phyloP scores from a whole-genome alignment of 92 coral and sea anemone species.

The Blastomussa wellsi region DNA sequence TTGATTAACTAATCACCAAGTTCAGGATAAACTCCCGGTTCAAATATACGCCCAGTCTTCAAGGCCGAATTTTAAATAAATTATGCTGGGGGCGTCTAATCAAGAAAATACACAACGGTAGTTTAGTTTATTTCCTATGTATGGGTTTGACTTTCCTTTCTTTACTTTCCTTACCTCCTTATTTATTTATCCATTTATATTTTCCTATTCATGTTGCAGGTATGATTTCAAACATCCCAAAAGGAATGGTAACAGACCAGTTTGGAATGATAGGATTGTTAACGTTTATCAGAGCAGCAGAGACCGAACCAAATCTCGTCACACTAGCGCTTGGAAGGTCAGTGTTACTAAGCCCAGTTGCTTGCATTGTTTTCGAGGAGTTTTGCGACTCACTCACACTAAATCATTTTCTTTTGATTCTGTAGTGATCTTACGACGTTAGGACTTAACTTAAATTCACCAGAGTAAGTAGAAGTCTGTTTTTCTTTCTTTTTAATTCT shows the following conservation, averaged over 20 bases:
- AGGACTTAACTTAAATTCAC: conserved; percentile 96
- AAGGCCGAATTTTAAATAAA: too few relatives aligned
- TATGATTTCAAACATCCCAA: conserved; percentile 94
- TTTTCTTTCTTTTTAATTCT: not conserved
- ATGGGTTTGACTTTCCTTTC: not conserved
- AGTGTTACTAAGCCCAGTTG: not conserved
- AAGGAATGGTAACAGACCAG: conserved; percentile 99
- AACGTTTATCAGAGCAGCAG: conserved; percentile 98
- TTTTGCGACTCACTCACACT: not conserved
- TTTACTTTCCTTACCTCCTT: not conserved
- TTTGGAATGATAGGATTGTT: conserved; percentile 98
- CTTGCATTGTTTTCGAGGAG: not conserved
- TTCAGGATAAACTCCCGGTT: too few relatives aligned
- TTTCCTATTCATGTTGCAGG: conserved; percentile 49
- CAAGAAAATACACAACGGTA: too few relatives aligned
- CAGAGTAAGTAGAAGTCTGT: conserved; percentile 77
- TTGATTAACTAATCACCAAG: too few relatives aligned
- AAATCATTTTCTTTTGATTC: not conserved
- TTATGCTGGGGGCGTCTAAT: too few relatives aligned
- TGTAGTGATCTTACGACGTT: conserved; percentile 96
- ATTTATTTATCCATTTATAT: not conserved
- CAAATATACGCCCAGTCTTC: too few relatives aligned
- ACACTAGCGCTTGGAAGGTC: conserved; percentile 95
- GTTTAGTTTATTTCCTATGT: not conserved
- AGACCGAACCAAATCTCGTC: conserved; percentile 96